These are phyloP conservation scores for Drosophila ficusphila DNA, from an alignment of 1,140 invertebrate genomes.

Conservation along the genomic window DNA sequence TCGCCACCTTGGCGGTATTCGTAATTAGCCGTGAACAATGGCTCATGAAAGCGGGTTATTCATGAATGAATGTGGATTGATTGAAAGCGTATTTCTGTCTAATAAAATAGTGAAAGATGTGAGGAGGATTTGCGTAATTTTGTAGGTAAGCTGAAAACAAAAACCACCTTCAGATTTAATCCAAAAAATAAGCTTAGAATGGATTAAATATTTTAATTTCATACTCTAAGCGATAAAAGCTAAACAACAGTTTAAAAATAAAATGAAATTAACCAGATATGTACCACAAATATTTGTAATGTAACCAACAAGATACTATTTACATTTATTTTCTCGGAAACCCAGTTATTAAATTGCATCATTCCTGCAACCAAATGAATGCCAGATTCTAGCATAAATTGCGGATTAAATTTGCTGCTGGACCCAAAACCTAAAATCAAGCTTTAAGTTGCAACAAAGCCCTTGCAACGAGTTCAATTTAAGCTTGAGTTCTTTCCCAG, in stretches of 20 bases:
- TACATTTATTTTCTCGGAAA: too few species aligned
- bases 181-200: too few species aligned
- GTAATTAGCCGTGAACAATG: slow-evolving; percentile 73
- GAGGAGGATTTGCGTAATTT: background rate
- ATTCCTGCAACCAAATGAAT: background rate
- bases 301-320: too few species aligned
- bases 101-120: background rate
- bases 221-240: too few species aligned
- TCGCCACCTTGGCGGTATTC: slow-evolving; percentile 22
- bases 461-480: background rate
- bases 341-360: too few species aligned
- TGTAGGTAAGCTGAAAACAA: too few species aligned
- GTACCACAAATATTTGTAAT: too few species aligned
- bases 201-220: too few species aligned
- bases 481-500: slow-evolving; percentile 17
- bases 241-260: too few species aligned
- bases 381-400: background rate
- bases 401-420: background rate
- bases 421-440: background rate
- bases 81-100: background rate
- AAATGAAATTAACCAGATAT: too few species aligned
- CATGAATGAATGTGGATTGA: background rate
- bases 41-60: slow-evolving; percentile 38
- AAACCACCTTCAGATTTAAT: too few species aligned
- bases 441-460: slow-evolving; percentile 11